Percentiles rank a stretch among this genome's conserved stretches.
Conservation (phyloP, 2,113 vertebrate genomes). For the Pluvialis apricaria region DNA sequence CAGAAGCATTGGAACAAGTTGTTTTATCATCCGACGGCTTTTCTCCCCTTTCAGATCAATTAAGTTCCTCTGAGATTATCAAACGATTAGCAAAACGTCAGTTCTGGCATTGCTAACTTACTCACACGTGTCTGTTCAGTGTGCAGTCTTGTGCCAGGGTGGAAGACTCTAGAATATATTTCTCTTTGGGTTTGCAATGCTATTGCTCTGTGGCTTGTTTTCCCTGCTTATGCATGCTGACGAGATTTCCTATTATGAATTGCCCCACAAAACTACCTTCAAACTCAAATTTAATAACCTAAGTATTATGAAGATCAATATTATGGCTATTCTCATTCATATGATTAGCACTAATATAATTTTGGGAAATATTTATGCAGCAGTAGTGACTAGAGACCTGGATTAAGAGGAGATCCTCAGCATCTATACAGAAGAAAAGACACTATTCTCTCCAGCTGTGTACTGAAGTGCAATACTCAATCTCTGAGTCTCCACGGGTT, state of each 20-base stretch:
- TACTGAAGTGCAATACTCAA: constrained; percentile 1
- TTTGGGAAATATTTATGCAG: constrained; percentile 42
- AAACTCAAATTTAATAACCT: constrained; percentile 62
- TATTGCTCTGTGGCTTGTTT: constrained; percentile 37
- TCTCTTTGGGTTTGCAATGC: constrained; percentile 13
- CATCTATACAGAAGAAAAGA: not conserved
- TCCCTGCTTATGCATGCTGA: constrained; percentile 42
- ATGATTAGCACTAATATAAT: constrained; percentile 56
- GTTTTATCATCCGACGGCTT: not conserved
- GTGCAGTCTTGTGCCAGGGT: not conserved
- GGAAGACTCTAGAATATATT: constrained; percentile 30
- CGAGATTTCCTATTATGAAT: constrained; percentile 33
- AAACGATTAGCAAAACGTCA: not conserved
- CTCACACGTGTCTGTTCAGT: not conserved
- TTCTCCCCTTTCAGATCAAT: not conserved
- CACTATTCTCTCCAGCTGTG: not conserved
- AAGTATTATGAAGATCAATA: constrained; percentile 62
- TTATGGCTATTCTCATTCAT: constrained; percentile 50
- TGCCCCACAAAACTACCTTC: constrained; percentile 35
- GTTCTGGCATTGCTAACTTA: not conserved
- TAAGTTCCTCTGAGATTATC: not conserved
- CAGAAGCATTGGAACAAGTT: not conserved
- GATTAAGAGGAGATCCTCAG: not conserved
- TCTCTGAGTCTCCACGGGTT: not conserved
- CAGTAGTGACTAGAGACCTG: constrained; percentile 28